These are phyloP conservation scores for Chaetodon auriga DNA, from an alignment of 2,113 vertebrate species.

Conservation along the genomic window DNA sequence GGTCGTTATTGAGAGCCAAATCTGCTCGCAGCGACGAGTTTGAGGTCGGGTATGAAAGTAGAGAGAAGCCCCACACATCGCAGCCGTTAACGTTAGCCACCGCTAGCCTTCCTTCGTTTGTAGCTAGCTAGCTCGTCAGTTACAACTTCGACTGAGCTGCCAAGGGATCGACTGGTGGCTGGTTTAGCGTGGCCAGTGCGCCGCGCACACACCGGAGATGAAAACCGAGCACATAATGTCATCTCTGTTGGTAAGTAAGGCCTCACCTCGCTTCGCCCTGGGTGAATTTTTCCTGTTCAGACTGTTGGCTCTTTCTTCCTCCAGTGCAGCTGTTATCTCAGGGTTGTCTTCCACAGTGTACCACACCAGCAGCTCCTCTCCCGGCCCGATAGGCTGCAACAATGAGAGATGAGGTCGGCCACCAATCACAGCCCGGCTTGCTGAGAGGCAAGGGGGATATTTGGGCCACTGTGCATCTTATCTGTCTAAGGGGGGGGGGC, in stretches of 20 bases:
- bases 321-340: slow-evolving; percentile 96
- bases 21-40: slow-evolving; percentile 27
- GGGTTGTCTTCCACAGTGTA: slow-evolving; percentile 98
- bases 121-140: slow-evolving; percentile 54
- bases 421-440: slow-evolving; percentile 88
- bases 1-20: not conserved
- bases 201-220: too few species aligned
- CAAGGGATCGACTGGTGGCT: not conserved
- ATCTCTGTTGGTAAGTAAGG: not conserved
- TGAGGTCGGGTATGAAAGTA: slow-evolving; percentile 58
- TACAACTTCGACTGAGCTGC: slow-evolving; percentile 64
- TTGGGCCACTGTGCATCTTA: slow-evolving; percentile 78
- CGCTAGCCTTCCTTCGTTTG: slow-evolving; percentile 61
- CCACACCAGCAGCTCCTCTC: slow-evolving; percentile 95
- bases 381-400: slow-evolving; percentile 91
- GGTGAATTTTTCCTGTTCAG: slow-evolving; percentile 89
- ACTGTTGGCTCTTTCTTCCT: slow-evolving; percentile 93
- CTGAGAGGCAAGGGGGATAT: slow-evolving; percentile 74
- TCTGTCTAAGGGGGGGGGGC: slow-evolving; percentile 49
- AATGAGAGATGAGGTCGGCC: slow-evolving; percentile 81
- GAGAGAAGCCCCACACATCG: slow-evolving; percentile 71
- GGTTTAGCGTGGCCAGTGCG: not conserved
- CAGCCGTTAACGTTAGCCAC: slow-evolving; percentile 55
- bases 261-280: slow-evolving; percentile 85
- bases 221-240: not conserved